A percentile compares a stretch with the other conserved stretches of the same genome.
Evolutionary conservation across 2,797 vertebrate genomes (phyloP).

Genomic region (Phalanger gymnotis): DNA sequence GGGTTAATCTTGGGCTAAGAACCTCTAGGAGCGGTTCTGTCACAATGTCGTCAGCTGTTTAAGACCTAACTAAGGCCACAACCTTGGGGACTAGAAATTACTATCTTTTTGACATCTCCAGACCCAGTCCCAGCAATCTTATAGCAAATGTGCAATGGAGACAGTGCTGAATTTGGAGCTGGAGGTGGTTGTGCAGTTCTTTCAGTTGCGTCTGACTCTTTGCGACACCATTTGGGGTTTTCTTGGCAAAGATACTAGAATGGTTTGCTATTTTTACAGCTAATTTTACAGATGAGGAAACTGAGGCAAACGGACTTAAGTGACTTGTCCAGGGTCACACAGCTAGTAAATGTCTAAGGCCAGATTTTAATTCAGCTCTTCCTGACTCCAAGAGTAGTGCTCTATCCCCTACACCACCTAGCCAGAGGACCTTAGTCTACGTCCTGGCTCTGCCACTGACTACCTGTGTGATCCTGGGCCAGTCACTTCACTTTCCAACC

Average conservation of each 20-base stretch:
- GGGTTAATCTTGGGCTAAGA: background rate
- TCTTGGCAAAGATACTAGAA: background rate
- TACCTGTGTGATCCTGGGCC: background rate
- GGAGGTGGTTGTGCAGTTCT: background rate
- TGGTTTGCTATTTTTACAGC: background rate
- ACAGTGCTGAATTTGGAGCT: background rate
- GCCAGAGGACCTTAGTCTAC: background rate
- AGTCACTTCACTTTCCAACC: background rate
- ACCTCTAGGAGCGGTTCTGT: background rate
- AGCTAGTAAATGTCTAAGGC: background rate
- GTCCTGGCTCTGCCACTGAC: background rate
- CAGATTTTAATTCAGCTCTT: background rate
- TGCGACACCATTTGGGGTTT: background rate
- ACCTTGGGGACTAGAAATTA: background rate
- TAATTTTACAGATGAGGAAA: background rate
- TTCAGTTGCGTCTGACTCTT: background rate
- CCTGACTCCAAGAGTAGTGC: background rate
- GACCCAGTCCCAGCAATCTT: background rate
- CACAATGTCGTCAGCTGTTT: background rate
- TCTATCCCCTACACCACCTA: background rate
- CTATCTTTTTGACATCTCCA: background rate
- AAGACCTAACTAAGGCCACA: background rate
- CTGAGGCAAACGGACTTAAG: background rate
- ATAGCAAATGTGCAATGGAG: background rate
- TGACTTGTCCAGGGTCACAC: background rate